phyloP scores from a whole-genome alignment of 2,888 invertebrate genomes.

The Pachycephus smyrnensis region DNA sequence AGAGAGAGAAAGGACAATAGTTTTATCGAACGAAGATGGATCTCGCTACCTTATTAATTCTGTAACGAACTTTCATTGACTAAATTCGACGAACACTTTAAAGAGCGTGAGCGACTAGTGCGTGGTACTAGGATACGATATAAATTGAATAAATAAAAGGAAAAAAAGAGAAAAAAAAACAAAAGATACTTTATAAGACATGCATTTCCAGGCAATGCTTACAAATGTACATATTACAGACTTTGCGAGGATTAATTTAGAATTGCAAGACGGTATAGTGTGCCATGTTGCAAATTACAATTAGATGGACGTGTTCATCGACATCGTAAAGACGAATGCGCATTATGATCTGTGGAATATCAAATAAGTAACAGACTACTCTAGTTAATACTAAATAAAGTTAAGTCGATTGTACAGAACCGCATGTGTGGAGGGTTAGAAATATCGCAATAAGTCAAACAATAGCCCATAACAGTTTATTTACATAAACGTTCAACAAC shows the following conservation, averaged over 20 bases:
- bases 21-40: conserved; percentile 17
- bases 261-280: neutral
- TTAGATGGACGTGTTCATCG: too few relatives aligned
- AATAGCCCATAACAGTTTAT: too few relatives aligned
- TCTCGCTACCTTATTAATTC: conserved; percentile 16
- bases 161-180: conserved; percentile 4
- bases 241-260: neutral
- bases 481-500: too few relatives aligned
- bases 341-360: too few relatives aligned
- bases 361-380: too few relatives aligned
- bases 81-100: neutral
- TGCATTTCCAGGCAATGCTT: neutral
- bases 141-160: conserved; percentile 10
- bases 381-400: too few relatives aligned
- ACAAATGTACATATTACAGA: conserved; percentile 8
- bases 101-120: conserved; percentile 20
- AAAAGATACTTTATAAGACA: conserved; percentile 7
- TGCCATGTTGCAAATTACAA: neutral
- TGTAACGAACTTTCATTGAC: neutral
- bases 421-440: too few relatives aligned
- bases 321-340: too few relatives aligned
- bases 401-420: too few relatives aligned
- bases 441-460: too few relatives aligned
- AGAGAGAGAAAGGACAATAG: neutral
- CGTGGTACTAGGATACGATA: conserved; percentile 19